Percentiles rank a stretch among this genome's conserved stretches.
phyloP scores from a whole-genome alignment of 2,113 vertebrate species.

The Thunnus thynnus region DNA sequence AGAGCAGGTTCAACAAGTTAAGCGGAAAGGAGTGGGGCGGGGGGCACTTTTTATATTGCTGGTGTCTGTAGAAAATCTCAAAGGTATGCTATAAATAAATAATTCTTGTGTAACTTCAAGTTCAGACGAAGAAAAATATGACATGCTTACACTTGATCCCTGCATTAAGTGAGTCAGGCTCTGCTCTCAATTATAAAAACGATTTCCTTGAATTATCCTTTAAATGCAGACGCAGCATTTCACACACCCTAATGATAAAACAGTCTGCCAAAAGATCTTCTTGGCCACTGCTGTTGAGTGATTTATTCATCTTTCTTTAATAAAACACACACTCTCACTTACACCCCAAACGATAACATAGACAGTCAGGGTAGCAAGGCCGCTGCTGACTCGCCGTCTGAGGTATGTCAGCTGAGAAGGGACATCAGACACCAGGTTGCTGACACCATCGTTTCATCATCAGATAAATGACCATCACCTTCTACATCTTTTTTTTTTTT shows the following conservation, averaged over 20 bases:
- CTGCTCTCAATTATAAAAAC: slow-evolving; percentile 46
- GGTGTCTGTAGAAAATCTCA: neutral
- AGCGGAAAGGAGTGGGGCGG: neutral
- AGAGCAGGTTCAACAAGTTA: slow-evolving; percentile 11
- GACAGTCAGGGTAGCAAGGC: slow-evolving; percentile 26
- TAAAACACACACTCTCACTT: slow-evolving; percentile 4
- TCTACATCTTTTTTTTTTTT: neutral
- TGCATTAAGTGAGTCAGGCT: slow-evolving; percentile 25
- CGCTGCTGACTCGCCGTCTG: slow-evolving; percentile 38
- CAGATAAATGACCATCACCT: slow-evolving; percentile 39
- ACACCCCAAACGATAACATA: slow-evolving; percentile 13
- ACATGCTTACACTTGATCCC: slow-evolving; percentile 12
- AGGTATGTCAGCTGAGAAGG: slow-evolving; percentile 42
- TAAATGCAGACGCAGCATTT: slow-evolving; percentile 48
- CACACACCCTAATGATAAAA: slow-evolving; percentile 32
- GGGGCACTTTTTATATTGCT: neutral
- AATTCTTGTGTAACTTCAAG: neutral
- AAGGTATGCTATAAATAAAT: neutral
- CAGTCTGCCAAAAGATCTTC: slow-evolving; percentile 28
- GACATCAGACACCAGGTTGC: slow-evolving; percentile 48
- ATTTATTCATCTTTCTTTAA: slow-evolving; percentile 44
- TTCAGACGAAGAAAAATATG: neutral
- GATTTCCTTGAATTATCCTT: slow-evolving; percentile 33
- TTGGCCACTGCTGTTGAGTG: slow-evolving; percentile 33
- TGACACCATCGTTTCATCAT: slow-evolving; percentile 61